Evolutionary conservation across 2,888 invertebrate genomes (phyloP), one percentile per base, ranked within the genome.

Genomic region (Eristalis arbustorum): DNA sequence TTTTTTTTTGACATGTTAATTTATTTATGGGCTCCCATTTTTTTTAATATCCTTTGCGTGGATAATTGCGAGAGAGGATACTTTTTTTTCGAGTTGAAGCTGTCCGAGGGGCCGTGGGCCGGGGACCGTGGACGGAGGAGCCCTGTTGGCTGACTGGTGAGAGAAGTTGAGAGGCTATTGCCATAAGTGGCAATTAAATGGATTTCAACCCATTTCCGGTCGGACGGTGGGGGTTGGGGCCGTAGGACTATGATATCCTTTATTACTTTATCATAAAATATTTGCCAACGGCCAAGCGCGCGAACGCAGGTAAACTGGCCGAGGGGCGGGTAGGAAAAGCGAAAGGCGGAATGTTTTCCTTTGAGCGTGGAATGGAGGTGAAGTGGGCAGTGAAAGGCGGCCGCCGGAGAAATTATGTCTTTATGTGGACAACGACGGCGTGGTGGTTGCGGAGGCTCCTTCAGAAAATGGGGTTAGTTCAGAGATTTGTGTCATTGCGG

Each of bases 1-100:
- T 49, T 22, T n/a, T 28, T 49, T 76, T 79, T 84, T 84, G 81
- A 80, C 84, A 84, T 81, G 81, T 63, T 81, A 84, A 84, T 84
- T 84, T 84, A 80, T 84, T 80, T 84, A 81, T 80, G 62, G 57
- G 37, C 75, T 64, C 42, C 59, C 71, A 67, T 56, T 74, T 69
- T 25, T n/a, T 69, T 34, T 25, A 28, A 37, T 59, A 13, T 34
- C 34, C 64, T 69, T 64, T 57, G 40, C 57, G 71, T 59, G 40
- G 71, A 66, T 84, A 84, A 80, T 84, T 49, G 49, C 57, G 28
- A 66, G 57, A n/a, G 49, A 49, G 49, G 42, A 42, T 64, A 14
- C 28, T 18, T 71, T 66, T 66, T 64, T 31, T 31, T 31, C 10
- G 1, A 8, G 8, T 31, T 31, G 31, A 31, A 10, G 31, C 31